Conservation (phyloP, 1,140 invertebrate species). For the Penaeus chinensis region DNA sequence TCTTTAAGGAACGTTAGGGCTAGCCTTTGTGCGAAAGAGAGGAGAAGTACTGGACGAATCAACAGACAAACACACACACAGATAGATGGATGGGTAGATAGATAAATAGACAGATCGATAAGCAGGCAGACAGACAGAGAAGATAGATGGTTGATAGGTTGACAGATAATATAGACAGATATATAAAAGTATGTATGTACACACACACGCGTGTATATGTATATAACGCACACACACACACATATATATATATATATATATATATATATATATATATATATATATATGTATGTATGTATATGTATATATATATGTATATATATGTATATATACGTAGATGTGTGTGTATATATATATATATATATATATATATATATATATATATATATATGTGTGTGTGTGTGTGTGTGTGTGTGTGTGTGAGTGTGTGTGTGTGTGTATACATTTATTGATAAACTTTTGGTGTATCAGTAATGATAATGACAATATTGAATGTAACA, state of each 20-base stretch:
- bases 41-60: neutral
- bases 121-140: neutral
- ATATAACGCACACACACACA: neutral
- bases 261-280: conserved; percentile 26
- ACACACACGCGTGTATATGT: neutral
- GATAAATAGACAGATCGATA: neutral
- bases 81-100: neutral
- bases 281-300: conserved; percentile 26
- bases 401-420: neutral
- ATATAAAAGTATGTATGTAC: neutral
- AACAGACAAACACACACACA: neutral
- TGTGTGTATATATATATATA: neutral
- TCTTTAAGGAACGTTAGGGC: no score
- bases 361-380: neutral
- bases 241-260: conserved; percentile 10
- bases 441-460: neutral
- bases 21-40: no score
- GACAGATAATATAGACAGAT: conserved; percentile 22
- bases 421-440: neutral
- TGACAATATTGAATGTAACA: no score
- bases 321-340: neutral
- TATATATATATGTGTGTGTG: neutral
- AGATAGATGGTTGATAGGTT: no score
- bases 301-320: conserved; percentile 1
- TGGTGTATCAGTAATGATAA: neutral